A percentile compares a stretch with the other conserved stretches of the same genome.
These are phyloP conservation scores for Loris lydekkerianus DNA, from an alignment of 2,797 vertebrate species.

Conservation along the genomic window DNA sequence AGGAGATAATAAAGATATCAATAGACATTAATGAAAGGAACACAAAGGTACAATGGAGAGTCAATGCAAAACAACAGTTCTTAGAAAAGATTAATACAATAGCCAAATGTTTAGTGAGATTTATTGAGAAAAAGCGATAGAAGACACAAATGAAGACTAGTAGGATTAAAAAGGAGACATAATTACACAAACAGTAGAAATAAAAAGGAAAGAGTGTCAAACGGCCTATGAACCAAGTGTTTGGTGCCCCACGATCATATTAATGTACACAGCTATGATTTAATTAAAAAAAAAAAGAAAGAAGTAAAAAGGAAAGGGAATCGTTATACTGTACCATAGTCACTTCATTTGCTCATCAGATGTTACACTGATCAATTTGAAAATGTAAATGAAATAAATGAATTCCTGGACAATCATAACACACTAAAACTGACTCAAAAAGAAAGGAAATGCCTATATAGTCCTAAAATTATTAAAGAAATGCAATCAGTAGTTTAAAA, in stretches of 20 bases:
- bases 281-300: neutral
- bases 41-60: neutral
- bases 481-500: neutral
- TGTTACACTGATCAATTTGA: neutral
- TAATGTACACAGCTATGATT: too few relatives aligned
- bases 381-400: neutral
- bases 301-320: neutral
- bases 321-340: neutral
- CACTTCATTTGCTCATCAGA: neutral
- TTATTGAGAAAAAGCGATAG: neutral
- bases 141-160: neutral
- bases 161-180: neutral
- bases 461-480: neutral
- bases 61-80: neutral
- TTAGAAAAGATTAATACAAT: neutral
- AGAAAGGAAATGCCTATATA: slow-evolving; percentile 5
- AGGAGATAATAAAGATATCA: neutral
- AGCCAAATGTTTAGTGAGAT: neutral
- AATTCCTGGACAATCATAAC: neutral
- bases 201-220: neutral
- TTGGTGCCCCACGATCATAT: too few relatives aligned
- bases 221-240: too few relatives aligned
- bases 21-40: neutral
- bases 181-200: neutral
- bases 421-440: slow-evolving; percentile 34